Percentiles rank a stretch among this genome's conserved stretches.
These are phyloP conservation scores for Coilia nasus DNA, from an alignment of 2,797 vertebrate genomes.

Conservation along the genomic window DNA sequence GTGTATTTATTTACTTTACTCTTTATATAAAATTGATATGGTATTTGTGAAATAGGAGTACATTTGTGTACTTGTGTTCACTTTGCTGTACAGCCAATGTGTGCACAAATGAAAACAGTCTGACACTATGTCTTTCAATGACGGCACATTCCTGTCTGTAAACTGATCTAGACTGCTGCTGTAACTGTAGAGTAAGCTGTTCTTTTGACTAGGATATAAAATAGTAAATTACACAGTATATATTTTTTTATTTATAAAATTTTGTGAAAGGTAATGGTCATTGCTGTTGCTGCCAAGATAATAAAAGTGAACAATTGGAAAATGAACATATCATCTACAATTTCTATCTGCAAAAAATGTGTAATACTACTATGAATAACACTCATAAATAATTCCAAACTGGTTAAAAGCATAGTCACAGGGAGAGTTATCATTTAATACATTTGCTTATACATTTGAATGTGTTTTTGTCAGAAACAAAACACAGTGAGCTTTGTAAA, in stretches of 20 bases:
- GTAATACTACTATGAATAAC: background rate
- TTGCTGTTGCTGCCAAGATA: constrained; percentile 77
- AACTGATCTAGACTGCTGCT: constrained; percentile 67
- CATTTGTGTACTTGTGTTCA: constrained; percentile 68
- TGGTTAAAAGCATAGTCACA: background rate
- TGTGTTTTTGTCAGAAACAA: constrained; percentile 46
- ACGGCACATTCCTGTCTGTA: constrained; percentile 64
- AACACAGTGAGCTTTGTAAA: constrained; percentile 56
- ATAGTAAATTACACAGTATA: constrained; percentile 66
- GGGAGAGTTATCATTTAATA: background rate
- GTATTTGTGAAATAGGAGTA: constrained; percentile 66
- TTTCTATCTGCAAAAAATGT: too few relatives aligned
- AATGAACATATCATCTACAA: constrained; percentile 30
- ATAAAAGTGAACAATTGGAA: constrained; percentile 73
- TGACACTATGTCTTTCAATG: constrained; percentile 52
- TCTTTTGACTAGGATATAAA: constrained; percentile 63
- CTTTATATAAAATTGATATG: constrained; percentile 69
- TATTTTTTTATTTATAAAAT: constrained; percentile 79
- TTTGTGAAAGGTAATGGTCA: constrained; percentile 74
- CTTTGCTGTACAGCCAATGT: constrained; percentile 65
- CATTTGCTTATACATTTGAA: constrained; percentile 32
- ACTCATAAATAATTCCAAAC: background rate
- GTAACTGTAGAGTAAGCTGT: constrained; percentile 52
- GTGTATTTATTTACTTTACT: constrained; percentile 56
- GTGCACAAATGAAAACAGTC: constrained; percentile 38